phyloP scores from a whole-genome alignment of 2,113 vertebrate species.

The Zootoca vivipara region DNA sequence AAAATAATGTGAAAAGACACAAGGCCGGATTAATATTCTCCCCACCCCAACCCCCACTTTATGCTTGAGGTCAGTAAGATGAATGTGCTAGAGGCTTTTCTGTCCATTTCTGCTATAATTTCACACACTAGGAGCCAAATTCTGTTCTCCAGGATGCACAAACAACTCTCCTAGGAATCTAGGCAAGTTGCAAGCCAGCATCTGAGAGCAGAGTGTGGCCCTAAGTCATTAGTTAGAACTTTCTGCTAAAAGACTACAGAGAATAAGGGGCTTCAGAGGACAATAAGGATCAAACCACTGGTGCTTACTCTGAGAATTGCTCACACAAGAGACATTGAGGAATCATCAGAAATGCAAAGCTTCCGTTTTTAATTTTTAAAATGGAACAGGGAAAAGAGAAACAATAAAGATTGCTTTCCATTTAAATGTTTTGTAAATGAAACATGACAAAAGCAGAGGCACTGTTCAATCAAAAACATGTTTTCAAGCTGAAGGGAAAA shows the following conservation, averaged over 20 bases:
- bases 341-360: conserved; percentile 43
- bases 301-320: conserved; percentile 49
- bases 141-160: conserved; percentile 52
- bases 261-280: conserved; percentile 61
- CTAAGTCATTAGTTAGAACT: conserved; percentile 73
- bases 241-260: conserved; percentile 52
- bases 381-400: conserved; percentile 2
- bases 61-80: conserved; percentile 70
- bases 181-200: conserved; percentile 53
- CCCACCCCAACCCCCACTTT: conserved; percentile 12
- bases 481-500: neutral
- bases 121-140: conserved; percentile 58
- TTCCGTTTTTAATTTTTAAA: conserved; percentile 35
- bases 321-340: conserved; percentile 46
- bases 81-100: conserved; percentile 66
- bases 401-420: neutral
- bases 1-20: conserved; percentile 17
- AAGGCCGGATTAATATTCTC: conserved; percentile 31
- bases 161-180: conserved; percentile 54
- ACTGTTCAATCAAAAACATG: neutral
- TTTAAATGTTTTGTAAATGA: conserved; percentile 8
- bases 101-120: conserved; percentile 62
- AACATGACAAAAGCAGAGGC: neutral
- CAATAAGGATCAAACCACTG: conserved; percentile 62
- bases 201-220: conserved; percentile 67